Percentiles rank a stretch among this genome's conserved stretches.
These are phyloP conservation scores for Sebastes aleutianus DNA, from an alignment of 2,797 vertebrate species.

Conservation along the genomic window DNA sequence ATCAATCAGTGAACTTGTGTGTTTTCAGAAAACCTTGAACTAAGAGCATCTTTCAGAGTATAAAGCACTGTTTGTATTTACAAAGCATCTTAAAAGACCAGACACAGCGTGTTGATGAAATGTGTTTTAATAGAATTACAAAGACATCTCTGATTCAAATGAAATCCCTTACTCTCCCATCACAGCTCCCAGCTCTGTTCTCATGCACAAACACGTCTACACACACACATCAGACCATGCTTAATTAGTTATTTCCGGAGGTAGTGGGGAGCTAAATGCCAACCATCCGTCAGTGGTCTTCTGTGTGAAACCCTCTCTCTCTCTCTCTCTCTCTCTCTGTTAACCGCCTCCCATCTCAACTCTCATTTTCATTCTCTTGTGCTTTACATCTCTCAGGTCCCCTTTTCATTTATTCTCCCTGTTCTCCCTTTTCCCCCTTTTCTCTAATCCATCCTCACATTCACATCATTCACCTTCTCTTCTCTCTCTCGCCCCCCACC, in stretches of 20 bases:
- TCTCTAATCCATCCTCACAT: background rate
- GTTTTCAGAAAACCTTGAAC: background rate
- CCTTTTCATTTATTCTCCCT: background rate
- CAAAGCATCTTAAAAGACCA: background rate
- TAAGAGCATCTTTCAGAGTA: background rate
- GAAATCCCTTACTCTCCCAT: conserved; percentile 7
- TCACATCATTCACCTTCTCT: background rate
- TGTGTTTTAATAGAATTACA: conserved; percentile 6
- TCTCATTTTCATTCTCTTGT: conserved; percentile 4
- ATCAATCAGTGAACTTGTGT: background rate
- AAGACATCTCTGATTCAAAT: conserved; percentile 29
- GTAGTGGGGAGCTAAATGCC: conserved; percentile 69
- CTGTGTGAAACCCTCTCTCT: conserved; percentile 39
- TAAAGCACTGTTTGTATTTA: background rate
- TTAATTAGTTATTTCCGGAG: conserved; percentile 72
- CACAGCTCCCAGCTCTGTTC: conserved; percentile 17
- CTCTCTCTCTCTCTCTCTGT: conserved; percentile 26
- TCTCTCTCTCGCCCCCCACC: background rate
- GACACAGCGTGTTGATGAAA: background rate
- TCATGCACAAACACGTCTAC: conserved; percentile 10
- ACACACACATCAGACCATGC: conserved; percentile 23
- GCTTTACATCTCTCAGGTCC: background rate
- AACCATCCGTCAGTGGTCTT: conserved; percentile 66
- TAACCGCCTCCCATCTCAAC: conserved; percentile 1
- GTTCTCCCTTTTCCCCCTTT: background rate